Percentiles rank a stretch among this genome's conserved stretches.
Evolutionary conservation across 1,140 invertebrate genomes (phyloP).

Genomic region (Steinernema khuongi): DNA sequence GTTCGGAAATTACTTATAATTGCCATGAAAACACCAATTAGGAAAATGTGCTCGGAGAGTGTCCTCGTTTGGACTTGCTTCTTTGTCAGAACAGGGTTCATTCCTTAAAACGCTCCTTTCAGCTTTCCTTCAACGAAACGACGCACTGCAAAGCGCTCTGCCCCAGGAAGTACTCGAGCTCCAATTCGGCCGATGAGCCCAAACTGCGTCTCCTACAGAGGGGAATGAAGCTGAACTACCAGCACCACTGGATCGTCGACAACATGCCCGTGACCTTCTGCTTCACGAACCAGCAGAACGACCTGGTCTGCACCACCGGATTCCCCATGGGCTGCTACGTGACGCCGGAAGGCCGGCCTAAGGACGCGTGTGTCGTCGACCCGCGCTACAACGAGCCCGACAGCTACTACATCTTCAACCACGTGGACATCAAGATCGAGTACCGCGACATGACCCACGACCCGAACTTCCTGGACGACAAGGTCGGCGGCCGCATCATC

Average conservation of each 20-base stretch:
- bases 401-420: conserved; percentile 89
- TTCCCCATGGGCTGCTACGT: conserved; percentile 96
- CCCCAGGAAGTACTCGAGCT: conserved; percentile 69
- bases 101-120: conserved; percentile 36
- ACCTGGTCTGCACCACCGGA: conserved; percentile 81
- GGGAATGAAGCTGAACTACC: conserved; percentile 92
- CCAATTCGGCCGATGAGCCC: conserved; percentile 66
- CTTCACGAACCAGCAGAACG: conserved; percentile 69
- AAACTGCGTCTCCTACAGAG: conserved; percentile 76
- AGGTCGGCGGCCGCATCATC: conserved; percentile 82
- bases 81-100: too few relatives aligned
- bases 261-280: conserved; percentile 94
- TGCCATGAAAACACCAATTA: too few relatives aligned
- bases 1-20: too few relatives aligned
- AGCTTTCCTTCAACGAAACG: conserved; percentile 67
- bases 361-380: conserved; percentile 67
- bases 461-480: conserved; percentile 65
- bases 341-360: conserved; percentile 62
- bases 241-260: conserved; percentile 89
- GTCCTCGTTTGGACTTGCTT: too few relatives aligned
- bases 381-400: conserved; percentile 63
- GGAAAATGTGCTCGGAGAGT: too few relatives aligned
- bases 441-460: conserved; percentile 86
- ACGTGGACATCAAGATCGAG: conserved; percentile 83
- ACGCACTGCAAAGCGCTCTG: conserved; percentile 71